These are phyloP conservation scores for Andrena bucephala DNA, from an alignment of 2,888 invertebrate genomes.

Conservation along the genomic window DNA sequence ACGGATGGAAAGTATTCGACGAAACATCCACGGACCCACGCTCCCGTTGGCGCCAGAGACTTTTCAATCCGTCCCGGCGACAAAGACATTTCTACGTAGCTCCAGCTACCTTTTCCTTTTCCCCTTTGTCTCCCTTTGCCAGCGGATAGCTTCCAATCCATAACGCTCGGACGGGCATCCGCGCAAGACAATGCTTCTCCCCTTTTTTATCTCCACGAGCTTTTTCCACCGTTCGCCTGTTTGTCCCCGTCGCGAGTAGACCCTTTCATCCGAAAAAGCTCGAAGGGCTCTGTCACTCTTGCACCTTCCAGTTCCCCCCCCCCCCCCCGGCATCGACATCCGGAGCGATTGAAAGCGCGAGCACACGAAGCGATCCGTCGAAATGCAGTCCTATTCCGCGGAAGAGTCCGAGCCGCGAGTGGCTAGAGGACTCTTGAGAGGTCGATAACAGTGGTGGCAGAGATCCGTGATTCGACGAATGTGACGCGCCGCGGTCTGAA, in stretches of 20 bases:
- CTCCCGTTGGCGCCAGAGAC: neutral
- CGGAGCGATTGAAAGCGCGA: neutral
- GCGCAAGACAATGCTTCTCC: slow-evolving; percentile 46
- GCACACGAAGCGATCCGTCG: neutral
- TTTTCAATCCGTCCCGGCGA: slow-evolving; percentile 44
- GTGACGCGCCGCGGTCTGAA: neutral
- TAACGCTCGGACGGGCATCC: slow-evolving; percentile 43
- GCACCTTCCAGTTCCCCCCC: neutral
- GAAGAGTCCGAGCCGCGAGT: neutral
- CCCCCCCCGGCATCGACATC: neutral
- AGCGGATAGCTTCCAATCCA: slow-evolving; percentile 55
- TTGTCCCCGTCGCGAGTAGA: neutral
- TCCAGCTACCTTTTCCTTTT: slow-evolving; percentile 10
- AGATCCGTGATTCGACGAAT: neutral
- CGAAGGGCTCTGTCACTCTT: slow-evolving; percentile 3
- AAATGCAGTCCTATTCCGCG: neutral
- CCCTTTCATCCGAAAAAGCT: slow-evolving; percentile 25
- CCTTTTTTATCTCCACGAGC: slow-evolving; percentile 6
- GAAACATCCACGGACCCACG: slow-evolving; percentile 11
- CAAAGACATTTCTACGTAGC: slow-evolving; percentile 45
- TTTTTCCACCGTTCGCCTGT: slow-evolving; percentile 9
- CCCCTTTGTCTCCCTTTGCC: slow-evolving; percentile 35
- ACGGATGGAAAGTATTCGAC: neutral
- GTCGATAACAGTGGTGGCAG: neutral
- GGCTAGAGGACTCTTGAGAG: neutral